Conservation (phyloP, 2,113 vertebrate species). For the Atrichornis clamosus region DNA sequence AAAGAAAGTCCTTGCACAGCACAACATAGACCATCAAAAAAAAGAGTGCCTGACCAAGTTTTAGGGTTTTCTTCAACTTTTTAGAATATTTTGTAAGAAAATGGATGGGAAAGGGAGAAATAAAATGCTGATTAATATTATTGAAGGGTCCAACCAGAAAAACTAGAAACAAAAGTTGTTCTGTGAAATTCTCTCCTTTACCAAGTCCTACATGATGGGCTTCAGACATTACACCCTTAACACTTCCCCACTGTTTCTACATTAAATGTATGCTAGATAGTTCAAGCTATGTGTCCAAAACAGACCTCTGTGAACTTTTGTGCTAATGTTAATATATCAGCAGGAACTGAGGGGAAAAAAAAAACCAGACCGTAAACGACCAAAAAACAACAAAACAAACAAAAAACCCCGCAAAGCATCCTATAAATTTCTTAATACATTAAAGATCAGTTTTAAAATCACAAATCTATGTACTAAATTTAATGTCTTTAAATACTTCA, state of each 20-base stretch:
- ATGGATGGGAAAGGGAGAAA: not conserved
- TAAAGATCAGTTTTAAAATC: not conserved
- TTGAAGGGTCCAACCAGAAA: not conserved
- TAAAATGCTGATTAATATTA: not conserved
- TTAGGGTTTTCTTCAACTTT: not conserved
- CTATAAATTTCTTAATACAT: not conserved
- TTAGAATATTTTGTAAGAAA: not conserved
- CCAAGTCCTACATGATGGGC: not conserved
- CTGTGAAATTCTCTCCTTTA: not conserved
- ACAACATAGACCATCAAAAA: not conserved
- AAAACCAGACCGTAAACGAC: no score
- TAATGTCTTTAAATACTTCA: not conserved
- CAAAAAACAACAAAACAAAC: not conserved
- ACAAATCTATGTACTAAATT: not conserved
- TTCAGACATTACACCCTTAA: not conserved
- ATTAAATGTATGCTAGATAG: not conserved
- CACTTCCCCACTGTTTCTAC: not conserved
- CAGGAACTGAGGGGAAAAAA: rapidly evolving
- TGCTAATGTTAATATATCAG: not conserved
- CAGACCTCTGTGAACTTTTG: not conserved
- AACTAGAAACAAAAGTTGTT: not conserved
- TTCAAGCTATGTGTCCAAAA: not conserved
- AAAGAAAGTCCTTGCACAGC: not conserved
- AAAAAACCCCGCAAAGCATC: not conserved
- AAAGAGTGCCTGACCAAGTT: not conserved